Evolutionary conservation across 92 coral and sea anemone genomes (phyloP).

Genomic region (Nematostella vectensis): DNA sequence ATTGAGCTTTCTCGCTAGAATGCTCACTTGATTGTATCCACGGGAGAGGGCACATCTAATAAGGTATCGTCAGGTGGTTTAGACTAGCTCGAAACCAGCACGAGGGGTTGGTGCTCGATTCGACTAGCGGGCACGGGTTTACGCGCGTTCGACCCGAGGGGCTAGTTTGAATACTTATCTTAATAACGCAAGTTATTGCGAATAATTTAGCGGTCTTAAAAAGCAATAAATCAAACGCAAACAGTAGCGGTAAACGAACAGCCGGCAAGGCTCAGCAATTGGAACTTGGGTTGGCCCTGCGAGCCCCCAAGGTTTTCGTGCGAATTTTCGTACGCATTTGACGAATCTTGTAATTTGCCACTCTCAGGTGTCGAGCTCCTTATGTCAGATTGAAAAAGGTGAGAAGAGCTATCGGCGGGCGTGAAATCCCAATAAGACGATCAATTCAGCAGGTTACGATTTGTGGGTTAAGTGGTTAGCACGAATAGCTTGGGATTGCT

Average conservation of each 20-base stretch:
- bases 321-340: too few relatives aligned
- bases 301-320: too few relatives aligned
- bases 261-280: constrained; percentile 32
- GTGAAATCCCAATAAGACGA: constrained; percentile 47
- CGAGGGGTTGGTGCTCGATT: background rate
- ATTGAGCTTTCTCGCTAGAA: constrained; percentile 70
- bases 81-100: constrained; percentile 10
- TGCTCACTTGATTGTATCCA: constrained; percentile 18
- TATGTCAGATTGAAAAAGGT: too few relatives aligned
- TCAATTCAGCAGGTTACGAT: constrained; percentile 6
- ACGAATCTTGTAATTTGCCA: too few relatives aligned
- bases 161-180: constrained; percentile 1
- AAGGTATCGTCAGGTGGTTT: too few relatives aligned
- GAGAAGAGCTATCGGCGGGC: constrained; percentile 23
- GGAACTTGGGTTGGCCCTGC: constrained; percentile 13
- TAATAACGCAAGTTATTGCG: constrained; percentile 69
- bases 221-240: constrained; percentile 75
- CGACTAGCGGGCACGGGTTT: too few relatives aligned
- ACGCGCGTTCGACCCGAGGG: background rate
- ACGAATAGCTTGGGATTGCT: constrained; percentile 31
- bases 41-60: background rate
- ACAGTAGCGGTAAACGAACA: constrained; percentile 43
- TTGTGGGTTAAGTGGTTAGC: constrained; percentile 40
- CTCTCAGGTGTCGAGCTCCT: too few relatives aligned
- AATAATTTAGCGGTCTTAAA: constrained; percentile 58